These are phyloP conservation scores for Venusia cambrica DNA, from an alignment of 2,888 invertebrate genomes.

Conservation along the genomic window DNA sequence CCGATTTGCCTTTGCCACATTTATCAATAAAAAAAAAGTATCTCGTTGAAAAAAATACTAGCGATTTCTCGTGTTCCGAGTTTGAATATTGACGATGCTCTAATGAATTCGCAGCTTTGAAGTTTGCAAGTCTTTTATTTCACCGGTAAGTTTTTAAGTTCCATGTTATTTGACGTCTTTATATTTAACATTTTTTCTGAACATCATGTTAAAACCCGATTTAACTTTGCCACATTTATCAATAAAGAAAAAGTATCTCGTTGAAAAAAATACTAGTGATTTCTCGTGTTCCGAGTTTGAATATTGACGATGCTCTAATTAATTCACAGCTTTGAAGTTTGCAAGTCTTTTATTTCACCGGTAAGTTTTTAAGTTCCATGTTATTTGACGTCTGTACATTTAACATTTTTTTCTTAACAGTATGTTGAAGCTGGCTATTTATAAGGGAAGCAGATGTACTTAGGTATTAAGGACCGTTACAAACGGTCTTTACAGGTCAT, in stretches of 20 bases:
- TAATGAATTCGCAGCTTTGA: conserved; percentile 36
- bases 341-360: conserved; percentile 36
- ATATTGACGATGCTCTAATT: conserved; percentile 42
- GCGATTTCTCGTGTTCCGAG: conserved; percentile 35
- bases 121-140: conserved; percentile 38
- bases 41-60: conserved; percentile 26
- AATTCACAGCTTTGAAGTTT: conserved; percentile 37
- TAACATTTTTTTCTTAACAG: background rate
- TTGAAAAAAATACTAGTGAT: conserved; percentile 31
- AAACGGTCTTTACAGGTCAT: too few species aligned
- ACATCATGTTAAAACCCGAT: background rate
- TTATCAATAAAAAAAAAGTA: conserved; percentile 32
- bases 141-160: conserved; percentile 46
- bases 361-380: conserved; percentile 41
- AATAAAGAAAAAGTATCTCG: conserved; percentile 28
- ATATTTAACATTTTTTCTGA: conserved; percentile 2
- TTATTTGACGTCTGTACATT: conserved; percentile 5
- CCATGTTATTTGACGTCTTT: conserved; percentile 2
- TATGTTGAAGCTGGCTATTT: background rate
- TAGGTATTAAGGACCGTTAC: too few species aligned
- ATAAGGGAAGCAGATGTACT: too few species aligned
- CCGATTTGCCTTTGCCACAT: conserved; percentile 34
- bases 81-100: conserved; percentile 38
- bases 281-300: conserved; percentile 33
- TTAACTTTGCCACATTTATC: conserved; percentile 1